Conservation (phyloP, 1,140 invertebrate genomes). For the Procambarus virginalis region DNA sequence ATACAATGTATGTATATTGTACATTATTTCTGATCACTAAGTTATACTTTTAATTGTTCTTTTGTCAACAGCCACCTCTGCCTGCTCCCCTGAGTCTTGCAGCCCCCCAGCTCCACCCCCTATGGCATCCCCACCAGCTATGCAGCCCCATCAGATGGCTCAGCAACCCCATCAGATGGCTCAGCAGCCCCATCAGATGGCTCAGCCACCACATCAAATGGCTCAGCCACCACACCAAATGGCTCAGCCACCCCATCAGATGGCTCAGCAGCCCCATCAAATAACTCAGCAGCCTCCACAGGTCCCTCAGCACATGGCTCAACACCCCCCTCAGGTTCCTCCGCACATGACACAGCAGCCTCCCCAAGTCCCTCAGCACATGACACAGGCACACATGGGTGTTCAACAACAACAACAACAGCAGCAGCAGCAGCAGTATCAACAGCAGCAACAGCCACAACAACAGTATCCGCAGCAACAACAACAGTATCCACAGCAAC, state of each 20-base stretch:
- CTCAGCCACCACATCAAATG: too few species aligned
- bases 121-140: not conserved
- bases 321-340: not conserved
- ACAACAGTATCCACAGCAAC: conserved; percentile 19
- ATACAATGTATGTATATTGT: too few species aligned
- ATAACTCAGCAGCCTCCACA: conserved; percentile 1
- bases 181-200: not conserved
- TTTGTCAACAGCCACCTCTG: conserved; percentile 44
- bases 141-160: conserved; percentile 16
- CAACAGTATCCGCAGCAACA: conserved; percentile 1
- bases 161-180: conserved; percentile 13
- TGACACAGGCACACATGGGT: not conserved
- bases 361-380: not conserved
- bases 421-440: conserved; percentile 39
- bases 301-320: conserved; percentile 7
- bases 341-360: conserved; percentile 25
- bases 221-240: not conserved
- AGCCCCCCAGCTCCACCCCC: conserved; percentile 28
- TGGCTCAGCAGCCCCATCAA: conserved; percentile 13
- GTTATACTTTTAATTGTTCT: not conserved
- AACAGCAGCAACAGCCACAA: conserved; percentile 32
- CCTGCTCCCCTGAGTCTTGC: conserved; percentile 44
- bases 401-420: conserved; percentile 31
- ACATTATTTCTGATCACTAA: too few species aligned
- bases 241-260: not conserved